Percentiles rank a stretch among this genome's conserved stretches.
These are phyloP conservation scores for Platyrinchus mystaceus DNA, from an alignment of 2,797 vertebrate species.

Conservation along the genomic window DNA sequence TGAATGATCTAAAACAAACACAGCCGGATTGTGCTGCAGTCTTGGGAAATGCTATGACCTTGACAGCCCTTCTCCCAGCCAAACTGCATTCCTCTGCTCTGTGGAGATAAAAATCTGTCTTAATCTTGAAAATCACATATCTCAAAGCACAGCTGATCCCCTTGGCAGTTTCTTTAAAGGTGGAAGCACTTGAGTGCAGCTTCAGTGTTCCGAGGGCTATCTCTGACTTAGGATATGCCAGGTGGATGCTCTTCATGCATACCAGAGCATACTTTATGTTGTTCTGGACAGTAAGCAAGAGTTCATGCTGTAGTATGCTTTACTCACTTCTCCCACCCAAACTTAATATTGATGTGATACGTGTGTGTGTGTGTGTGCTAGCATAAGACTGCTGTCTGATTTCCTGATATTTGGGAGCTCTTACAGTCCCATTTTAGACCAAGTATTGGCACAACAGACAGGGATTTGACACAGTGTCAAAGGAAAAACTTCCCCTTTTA, in stretches of 20 bases:
- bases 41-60: background rate
- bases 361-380: background rate
- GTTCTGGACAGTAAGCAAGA: background rate
- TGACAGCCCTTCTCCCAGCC: background rate
- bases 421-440: background rate
- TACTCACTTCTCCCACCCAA: background rate
- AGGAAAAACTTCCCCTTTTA: background rate
- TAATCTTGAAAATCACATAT: background rate
- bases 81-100: background rate
- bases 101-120: constrained; percentile 19
- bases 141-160: background rate
- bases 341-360: background rate
- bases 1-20: constrained; percentile 19
- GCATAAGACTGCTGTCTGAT: background rate
- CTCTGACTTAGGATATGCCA: background rate
- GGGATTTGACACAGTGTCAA: background rate
- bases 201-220: background rate
- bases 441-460: background rate
- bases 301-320: background rate
- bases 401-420: background rate
- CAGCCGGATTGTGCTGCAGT: background rate
- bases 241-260: background rate
- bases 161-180: background rate
- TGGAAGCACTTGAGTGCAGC: background rate
- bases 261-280: background rate